Conservation (phyloP, 92 coral and sea anemone species). For the Porites rus region DNA sequence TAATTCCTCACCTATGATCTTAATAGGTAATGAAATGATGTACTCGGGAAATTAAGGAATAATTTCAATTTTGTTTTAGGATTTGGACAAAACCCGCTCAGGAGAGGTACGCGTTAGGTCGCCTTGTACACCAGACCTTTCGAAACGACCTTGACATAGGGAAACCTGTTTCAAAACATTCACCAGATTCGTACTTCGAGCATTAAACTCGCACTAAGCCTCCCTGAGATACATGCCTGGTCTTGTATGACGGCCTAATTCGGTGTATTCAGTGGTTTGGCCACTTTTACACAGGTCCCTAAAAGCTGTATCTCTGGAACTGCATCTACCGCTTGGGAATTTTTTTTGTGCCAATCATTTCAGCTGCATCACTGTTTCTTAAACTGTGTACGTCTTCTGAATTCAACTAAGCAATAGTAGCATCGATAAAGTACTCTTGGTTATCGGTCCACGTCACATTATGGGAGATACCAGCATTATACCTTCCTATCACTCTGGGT, state of each 20-base stretch:
- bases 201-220: too few relatives aligned
- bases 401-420: conserved; percentile 41
- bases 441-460: conserved; percentile 4
- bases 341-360: not conserved
- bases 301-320: not conserved
- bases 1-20: too few relatives aligned
- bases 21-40: too few relatives aligned
- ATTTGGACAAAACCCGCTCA: too few relatives aligned
- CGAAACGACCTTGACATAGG: not conserved
- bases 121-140: not conserved
- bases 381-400: not conserved
- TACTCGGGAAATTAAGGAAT: too few relatives aligned
- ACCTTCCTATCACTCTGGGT: conserved; percentile 34
- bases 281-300: conserved; percentile 22
- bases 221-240: not conserved
- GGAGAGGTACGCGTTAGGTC: not conserved
- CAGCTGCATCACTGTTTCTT: not conserved
- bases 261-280: conserved; percentile 8
- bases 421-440: conserved; percentile 39
- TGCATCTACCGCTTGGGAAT: not conserved
- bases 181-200: too few relatives aligned
- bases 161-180: not conserved
- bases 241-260: not conserved
- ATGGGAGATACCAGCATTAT: conserved; percentile 14
- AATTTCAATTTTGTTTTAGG: too few relatives aligned